These are phyloP conservation scores for Ophonus ardosiacus DNA, from an alignment of 2,888 invertebrate genomes.

Conservation along the genomic window DNA sequence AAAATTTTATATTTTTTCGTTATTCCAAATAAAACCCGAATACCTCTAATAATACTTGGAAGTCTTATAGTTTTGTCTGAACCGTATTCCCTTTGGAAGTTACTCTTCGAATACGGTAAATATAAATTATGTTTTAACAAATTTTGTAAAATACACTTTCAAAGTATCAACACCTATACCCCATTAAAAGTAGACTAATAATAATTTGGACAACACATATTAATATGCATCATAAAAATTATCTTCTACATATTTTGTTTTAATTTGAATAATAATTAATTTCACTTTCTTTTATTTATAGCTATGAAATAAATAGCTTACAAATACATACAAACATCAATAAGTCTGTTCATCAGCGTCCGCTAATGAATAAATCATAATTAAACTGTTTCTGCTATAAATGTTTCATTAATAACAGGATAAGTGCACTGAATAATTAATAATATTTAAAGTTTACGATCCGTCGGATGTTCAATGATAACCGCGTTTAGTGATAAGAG, in stretches of 20 bases:
- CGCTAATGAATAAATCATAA: constrained; percentile 60
- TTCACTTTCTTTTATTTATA: constrained; percentile 50
- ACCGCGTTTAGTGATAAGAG: neutral
- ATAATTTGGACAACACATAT: neutral
- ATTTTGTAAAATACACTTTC: too few species aligned
- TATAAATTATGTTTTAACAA: too few species aligned
- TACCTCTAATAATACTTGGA: too few species aligned
- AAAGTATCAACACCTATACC: too few species aligned
- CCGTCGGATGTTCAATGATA: constrained; percentile 48
- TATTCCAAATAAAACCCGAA: too few species aligned
- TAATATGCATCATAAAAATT: constrained; percentile 21
- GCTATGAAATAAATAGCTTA: constrained; percentile 4
- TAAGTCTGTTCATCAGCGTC: constrained; percentile 25
- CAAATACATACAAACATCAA: constrained; percentile 38
- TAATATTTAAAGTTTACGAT: constrained; percentile 60
- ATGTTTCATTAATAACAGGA: constrained; percentile 60
- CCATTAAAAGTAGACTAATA: too few species aligned
- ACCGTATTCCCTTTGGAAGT: too few species aligned
- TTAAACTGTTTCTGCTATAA: constrained; percentile 57
- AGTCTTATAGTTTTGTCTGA: too few species aligned
- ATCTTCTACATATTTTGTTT: constrained; percentile 47
- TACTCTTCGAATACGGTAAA: too few species aligned
- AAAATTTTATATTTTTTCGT: too few species aligned
- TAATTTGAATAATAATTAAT: constrained; percentile 59
- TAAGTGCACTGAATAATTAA: constrained; percentile 61